These are phyloP conservation scores for Microctenopoma stevenorrisi DNA, from an alignment of 2,797 vertebrate species.

Conservation along the genomic window DNA sequence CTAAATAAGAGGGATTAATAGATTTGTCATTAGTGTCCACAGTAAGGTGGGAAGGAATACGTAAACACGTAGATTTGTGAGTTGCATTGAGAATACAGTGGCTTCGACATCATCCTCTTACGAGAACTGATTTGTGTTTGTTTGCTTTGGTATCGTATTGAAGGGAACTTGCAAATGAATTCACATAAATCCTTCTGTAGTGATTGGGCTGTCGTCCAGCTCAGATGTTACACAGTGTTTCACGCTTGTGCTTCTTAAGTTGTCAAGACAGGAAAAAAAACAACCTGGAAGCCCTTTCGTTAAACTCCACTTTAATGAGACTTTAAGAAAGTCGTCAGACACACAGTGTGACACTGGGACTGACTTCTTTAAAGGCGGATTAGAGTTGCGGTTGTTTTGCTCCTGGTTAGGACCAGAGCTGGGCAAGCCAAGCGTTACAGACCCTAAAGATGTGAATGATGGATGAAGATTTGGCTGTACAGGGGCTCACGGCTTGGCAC, in stretches of 20 bases:
- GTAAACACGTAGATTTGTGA: slow-evolving; percentile 52
- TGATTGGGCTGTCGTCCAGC: slow-evolving; percentile 43
- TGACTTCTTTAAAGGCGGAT: slow-evolving; percentile 71
- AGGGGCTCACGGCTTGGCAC: slow-evolving; percentile 41
- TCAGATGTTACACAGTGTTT: slow-evolving; percentile 61
- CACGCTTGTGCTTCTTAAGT: slow-evolving; percentile 56
- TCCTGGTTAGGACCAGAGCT: slow-evolving; percentile 47
- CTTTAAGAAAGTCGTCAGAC: slow-evolving; percentile 65
- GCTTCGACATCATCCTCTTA: slow-evolving; percentile 35
- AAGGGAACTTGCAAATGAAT: slow-evolving; percentile 38
- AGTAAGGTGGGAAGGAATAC: slow-evolving; percentile 33
- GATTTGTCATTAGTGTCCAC: slow-evolving; percentile 50
- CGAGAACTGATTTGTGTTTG: slow-evolving; percentile 42
- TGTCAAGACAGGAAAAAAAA: slow-evolving; percentile 26
- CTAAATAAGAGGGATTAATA: slow-evolving; percentile 20
- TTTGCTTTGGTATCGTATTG: slow-evolving; percentile 51
- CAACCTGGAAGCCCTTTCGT: slow-evolving; percentile 28
- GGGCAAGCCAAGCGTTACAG: slow-evolving; percentile 59
- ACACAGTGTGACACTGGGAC: slow-evolving; percentile 66
- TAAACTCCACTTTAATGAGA: slow-evolving; percentile 66
- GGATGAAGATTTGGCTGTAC: slow-evolving; percentile 37
- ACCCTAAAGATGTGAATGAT: slow-evolving; percentile 62
- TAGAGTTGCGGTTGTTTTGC: slow-evolving; percentile 69
- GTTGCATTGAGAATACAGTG: slow-evolving; percentile 36
- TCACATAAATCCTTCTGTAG: slow-evolving; percentile 61